Conservation (phyloP, 92 coral and sea anemone genomes). For the Umimayanthus chanpuru region DNA sequence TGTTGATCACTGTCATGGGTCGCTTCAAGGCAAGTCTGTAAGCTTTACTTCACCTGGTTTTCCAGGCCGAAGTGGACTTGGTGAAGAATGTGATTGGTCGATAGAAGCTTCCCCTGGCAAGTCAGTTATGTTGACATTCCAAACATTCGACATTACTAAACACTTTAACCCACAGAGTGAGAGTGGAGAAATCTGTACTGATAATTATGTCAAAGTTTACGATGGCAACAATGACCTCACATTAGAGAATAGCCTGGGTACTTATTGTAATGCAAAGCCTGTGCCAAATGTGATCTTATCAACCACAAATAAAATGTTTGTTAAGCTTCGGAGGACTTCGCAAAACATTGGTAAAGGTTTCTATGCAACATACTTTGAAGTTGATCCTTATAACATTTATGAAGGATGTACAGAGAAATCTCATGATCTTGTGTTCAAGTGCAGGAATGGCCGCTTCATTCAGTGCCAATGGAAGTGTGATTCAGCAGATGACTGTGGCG, state of each 20-base stretch:
- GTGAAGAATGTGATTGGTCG: constrained; percentile 76
- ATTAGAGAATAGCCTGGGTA: constrained; percentile 47
- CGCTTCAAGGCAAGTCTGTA: constrained; percentile 56
- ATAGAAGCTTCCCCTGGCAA: constrained; percentile 67
- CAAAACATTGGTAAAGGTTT: constrained; percentile 61
- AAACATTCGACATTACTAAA: constrained; percentile 59
- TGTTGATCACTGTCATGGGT: constrained; percentile 73
- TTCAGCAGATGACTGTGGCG: constrained; percentile 81
- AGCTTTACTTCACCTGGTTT: constrained; percentile 80
- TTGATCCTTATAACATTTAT: constrained; percentile 71
- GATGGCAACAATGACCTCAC: constrained; percentile 62
- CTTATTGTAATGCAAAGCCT: constrained; percentile 56
- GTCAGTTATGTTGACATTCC: constrained; percentile 65
- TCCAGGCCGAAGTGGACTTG: constrained; percentile 26
- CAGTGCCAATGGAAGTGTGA: constrained; percentile 86
- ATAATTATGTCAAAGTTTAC: constrained; percentile 65
- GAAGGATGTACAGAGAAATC: constrained; percentile 65
- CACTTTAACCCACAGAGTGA: background rate
- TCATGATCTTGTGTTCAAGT: constrained; percentile 62
- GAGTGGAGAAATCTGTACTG: constrained; percentile 35
- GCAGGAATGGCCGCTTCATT: constrained; percentile 65
- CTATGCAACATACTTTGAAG: constrained; percentile 71
- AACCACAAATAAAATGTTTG: constrained; percentile 60
- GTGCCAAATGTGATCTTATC: constrained; percentile 52
- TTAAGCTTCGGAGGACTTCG: constrained; percentile 56